phyloP scores from a whole-genome alignment of 2,797 vertebrate species.

The Parambassis ranga region DNA sequence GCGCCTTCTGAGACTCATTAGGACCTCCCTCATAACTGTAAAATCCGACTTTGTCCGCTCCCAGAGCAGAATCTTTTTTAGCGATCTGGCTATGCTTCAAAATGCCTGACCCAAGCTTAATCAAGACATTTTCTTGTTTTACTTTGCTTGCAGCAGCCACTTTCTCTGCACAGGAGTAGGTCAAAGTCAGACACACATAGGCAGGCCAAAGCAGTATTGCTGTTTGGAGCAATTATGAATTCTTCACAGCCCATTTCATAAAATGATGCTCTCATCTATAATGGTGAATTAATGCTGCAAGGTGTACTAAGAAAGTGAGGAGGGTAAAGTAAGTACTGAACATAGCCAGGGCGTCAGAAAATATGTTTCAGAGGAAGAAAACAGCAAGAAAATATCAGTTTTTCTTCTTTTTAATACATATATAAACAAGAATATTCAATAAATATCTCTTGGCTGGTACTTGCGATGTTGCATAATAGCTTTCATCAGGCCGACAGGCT shows the following conservation, averaged over 20 bases:
- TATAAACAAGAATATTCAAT: too few relatives aligned
- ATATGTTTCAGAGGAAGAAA: too few relatives aligned
- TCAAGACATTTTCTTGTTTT: constrained; percentile 50
- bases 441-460: too few relatives aligned
- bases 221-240: constrained; percentile 20
- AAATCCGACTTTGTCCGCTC: constrained; percentile 44
- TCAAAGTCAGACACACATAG: constrained; percentile 15
- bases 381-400: too few relatives aligned
- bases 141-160: constrained; percentile 6
- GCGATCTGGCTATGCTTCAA: constrained; percentile 30
- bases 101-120: constrained; percentile 38
- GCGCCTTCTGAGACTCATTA: constrained; percentile 62
- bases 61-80: constrained; percentile 41
- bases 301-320: neutral
- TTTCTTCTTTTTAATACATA: too few relatives aligned
- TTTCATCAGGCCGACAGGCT: too few relatives aligned
- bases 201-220: neutral
- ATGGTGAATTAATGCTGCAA: constrained; percentile 25
- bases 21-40: constrained; percentile 50
- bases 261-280: constrained; percentile 18
- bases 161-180: neutral
- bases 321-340: neutral
- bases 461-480: too few relatives aligned
- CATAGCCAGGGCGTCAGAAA: too few relatives aligned
- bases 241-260: constrained; percentile 22